phyloP scores from a whole-genome alignment of 53 echinoderm and acorn worm species.

The Apostichopus leukothele region DNA sequence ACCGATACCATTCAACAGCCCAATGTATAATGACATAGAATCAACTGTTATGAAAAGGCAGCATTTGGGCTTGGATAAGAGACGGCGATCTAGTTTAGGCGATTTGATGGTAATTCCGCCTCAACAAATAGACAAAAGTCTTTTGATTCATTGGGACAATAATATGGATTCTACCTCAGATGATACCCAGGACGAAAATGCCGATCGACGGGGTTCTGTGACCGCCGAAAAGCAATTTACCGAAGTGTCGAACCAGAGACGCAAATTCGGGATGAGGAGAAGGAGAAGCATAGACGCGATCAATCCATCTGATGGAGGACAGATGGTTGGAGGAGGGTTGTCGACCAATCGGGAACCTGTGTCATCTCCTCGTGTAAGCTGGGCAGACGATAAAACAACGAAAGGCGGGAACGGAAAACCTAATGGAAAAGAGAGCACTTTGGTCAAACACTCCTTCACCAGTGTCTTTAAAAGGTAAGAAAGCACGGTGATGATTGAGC shows the following conservation, averaged over 20 bases:
- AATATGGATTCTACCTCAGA: slow-evolving; percentile 17
- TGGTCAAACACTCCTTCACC: not conserved
- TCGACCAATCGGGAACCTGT: not conserved
- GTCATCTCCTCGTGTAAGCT: not conserved
- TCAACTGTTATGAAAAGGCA: not conserved
- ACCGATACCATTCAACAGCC: slow-evolving; percentile 28
- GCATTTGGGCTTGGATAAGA: not conserved
- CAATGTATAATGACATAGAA: not conserved
- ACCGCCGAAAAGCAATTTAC: not conserved
- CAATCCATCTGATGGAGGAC: not conserved
- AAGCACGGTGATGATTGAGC: not conserved
- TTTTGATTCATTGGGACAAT: slow-evolving; percentile 10
- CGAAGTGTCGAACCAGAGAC: slow-evolving; percentile 2
- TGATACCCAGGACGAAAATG: not conserved
- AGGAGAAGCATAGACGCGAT: slow-evolving; percentile 18
- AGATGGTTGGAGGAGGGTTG: not conserved
- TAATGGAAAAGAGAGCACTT: not conserved
- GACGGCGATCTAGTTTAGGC: slow-evolving; percentile 5
- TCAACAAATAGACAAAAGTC: not conserved
- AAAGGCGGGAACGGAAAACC: too few species aligned
- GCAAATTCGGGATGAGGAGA: slow-evolving; percentile 18
- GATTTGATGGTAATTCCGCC: slow-evolving; percentile 19
- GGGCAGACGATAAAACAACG: not conserved
- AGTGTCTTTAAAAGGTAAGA: slow-evolving; percentile 18
- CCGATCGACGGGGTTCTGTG: too few species aligned